Percentiles rank a stretch among this genome's conserved stretches.
phyloP scores from a whole-genome alignment of 1,140 invertebrate species.

The Ceratosolen fusciceps region DNA sequence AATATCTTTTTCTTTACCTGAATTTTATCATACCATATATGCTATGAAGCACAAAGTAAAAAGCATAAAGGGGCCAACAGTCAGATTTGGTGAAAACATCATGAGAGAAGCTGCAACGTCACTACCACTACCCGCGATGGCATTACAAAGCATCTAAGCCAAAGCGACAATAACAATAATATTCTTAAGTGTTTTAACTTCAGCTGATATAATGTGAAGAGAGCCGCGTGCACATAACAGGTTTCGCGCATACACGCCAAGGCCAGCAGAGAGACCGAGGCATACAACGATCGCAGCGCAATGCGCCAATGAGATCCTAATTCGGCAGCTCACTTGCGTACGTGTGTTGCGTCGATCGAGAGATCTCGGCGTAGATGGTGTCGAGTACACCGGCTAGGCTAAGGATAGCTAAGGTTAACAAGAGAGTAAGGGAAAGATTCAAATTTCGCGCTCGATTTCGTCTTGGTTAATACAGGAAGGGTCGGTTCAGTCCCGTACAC shows the following conservation, averaged over 20 bases:
- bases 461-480: slow-evolving; percentile 5
- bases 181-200: slow-evolving; percentile 29
- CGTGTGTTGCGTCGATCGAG: not conserved
- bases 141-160: not conserved
- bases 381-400: not conserved
- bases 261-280: slow-evolving; percentile 1
- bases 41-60: slow-evolving; percentile 45
- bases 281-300: slow-evolving; percentile 7
- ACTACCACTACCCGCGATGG: not conserved
- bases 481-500: not conserved
- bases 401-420: slow-evolving; percentile 1
- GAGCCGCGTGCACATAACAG: slow-evolving; percentile 10
- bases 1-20: not conserved
- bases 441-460: slow-evolving; percentile 46
- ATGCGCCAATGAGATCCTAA: slow-evolving; percentile 43
- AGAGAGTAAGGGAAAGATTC: not conserved
- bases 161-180: slow-evolving; percentile 33
- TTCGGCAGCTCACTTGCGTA: slow-evolving; percentile 10
- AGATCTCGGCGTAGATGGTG: not conserved
- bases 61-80: not conserved
- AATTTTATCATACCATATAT: slow-evolving; percentile 27
- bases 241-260: slow-evolving; percentile 28
- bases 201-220: slow-evolving; percentile 1
- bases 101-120: not conserved
- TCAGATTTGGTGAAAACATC: not conserved